Percentiles rank a stretch among this genome's conserved stretches.
Conservation (phyloP, 2,888 invertebrate species). For the Callyntrura guangdongensis region DNA sequence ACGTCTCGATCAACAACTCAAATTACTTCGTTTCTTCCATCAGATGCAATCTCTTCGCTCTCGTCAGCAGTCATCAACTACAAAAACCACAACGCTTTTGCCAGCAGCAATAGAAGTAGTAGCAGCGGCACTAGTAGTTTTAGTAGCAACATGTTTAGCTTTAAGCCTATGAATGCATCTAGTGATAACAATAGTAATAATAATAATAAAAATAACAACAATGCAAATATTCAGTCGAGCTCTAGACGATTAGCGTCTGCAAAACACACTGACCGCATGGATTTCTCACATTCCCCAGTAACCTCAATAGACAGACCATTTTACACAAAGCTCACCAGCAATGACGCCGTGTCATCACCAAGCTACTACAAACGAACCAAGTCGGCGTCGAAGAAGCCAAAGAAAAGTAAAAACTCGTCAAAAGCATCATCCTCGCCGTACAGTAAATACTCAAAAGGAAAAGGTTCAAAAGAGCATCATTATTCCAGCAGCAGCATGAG, state of each 20-base stretch:
- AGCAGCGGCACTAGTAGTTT: slow-evolving; percentile 7
- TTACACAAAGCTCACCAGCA: slow-evolving; percentile 72
- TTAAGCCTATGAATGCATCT: slow-evolving; percentile 22
- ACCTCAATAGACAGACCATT: slow-evolving; percentile 77
- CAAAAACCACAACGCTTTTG: slow-evolving; percentile 31
- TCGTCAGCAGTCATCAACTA: slow-evolving; percentile 47
- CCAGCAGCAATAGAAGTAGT: slow-evolving; percentile 34
- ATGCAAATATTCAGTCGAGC: slow-evolving; percentile 68
- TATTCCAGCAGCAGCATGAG: slow-evolving; percentile 21
- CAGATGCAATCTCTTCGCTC: slow-evolving; percentile 52
- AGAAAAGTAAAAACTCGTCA: slow-evolving; percentile 66
- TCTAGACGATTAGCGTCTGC: slow-evolving; percentile 23
- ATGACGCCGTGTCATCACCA: slow-evolving; percentile 67
- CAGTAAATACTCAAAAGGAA: slow-evolving; percentile 62
- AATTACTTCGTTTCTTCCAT: slow-evolving; percentile 64
- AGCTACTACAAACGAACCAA: slow-evolving; percentile 42
- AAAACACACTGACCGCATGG: slow-evolving; percentile 52
- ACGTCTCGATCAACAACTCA: slow-evolving; percentile 54
- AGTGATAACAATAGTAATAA: slow-evolving; percentile 51
- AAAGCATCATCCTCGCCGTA: slow-evolving; percentile 31
- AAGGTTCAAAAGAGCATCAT: slow-evolving; percentile 15
- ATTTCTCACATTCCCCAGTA: slow-evolving; percentile 39
- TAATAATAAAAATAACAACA: slow-evolving; percentile 45
- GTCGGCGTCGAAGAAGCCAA: slow-evolving; percentile 73
- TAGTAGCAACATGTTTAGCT: slow-evolving; percentile 31